phyloP scores from a whole-genome alignment of 2,888 invertebrate species.

The Lycia hirtaria region DNA sequence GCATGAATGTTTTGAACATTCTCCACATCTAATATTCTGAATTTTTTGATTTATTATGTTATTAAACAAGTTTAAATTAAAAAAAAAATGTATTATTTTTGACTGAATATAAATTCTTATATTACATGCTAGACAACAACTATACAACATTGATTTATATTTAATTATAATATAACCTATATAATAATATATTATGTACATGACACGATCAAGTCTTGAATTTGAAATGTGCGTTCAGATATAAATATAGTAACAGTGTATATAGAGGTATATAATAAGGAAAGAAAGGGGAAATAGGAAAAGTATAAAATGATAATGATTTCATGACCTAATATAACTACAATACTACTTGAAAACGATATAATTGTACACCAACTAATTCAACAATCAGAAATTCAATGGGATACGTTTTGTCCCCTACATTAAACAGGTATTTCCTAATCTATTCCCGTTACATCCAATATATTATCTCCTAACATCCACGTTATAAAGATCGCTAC shows the following conservation, averaged over 20 bases:
- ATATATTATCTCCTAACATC: conserved; percentile 48
- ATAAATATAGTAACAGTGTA: conserved; percentile 46
- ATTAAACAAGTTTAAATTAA: not conserved
- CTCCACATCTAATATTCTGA: conserved; percentile 41
- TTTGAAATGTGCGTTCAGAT: conserved; percentile 77
- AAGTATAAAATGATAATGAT: conserved; percentile 52
- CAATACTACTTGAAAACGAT: conserved; percentile 45
- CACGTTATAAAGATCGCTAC: conserved; percentile 70
- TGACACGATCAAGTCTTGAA: conserved; percentile 77
- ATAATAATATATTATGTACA: conserved; percentile 58
- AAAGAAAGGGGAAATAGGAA: conserved; percentile 16
- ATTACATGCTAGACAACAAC: conserved; percentile 64
- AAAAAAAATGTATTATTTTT: not conserved
- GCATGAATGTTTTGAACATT: conserved; percentile 71
- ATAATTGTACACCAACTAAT: conserved; percentile 48
- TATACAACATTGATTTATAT: conserved; percentile 66
- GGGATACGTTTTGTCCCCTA: conserved; percentile 61
- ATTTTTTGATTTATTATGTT: not conserved
- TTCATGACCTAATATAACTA: conserved; percentile 42
- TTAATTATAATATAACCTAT: conserved; percentile 48
- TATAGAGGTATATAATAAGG: conserved; percentile 28
- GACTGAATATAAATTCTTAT: conserved; percentile 10
- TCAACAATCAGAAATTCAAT: conserved; percentile 57
- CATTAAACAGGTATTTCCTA: conserved; percentile 38
- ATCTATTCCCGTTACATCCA: conserved; percentile 25